Evolutionary conservation across 2,888 invertebrate genomes (phyloP), one percentile per base, ranked within the genome.

Genomic region (Urechis unicinctus): DNA sequence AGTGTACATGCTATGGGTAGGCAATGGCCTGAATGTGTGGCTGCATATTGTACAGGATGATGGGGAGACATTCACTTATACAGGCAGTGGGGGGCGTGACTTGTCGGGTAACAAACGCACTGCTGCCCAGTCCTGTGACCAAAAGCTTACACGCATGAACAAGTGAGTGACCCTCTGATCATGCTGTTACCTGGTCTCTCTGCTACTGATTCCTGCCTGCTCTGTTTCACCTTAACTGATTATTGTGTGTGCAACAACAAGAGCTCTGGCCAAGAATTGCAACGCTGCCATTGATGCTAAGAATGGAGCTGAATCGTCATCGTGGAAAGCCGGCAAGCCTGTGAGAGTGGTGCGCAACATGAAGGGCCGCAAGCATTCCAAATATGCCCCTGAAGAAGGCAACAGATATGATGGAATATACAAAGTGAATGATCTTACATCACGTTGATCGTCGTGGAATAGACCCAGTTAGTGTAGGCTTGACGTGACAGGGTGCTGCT

Each of bases 41-140:
- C n/a, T 17, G n/a, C 9, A 6, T 25, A 45, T 30, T 48, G 55
- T 45, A 24, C 58, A 79, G 77, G 91, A 91, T 72, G 79, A 87
- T 61, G 91, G 91, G 0, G 83, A 86, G 49, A 85, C 88, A 73
- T 89, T 91, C 74, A 83, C 85, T 1, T 91, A 90, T 75, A 89
- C 89, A 0, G 91, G 90, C 28, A 87, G 88, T 65, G 91, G 91
- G 4, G 91, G 91, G 0, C 81, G 90, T 5, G 88, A 90, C 75
- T 79, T 90, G 1, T 87, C 88, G 1, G 89, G 89, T 2, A 90
- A 90, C 73, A 89, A 89, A 72, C 81, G 91, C 43, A 87, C 88
- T 0, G 87, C 86, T 0, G 85, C 83, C 51, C 91, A 91, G 73
- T 87, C 87, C 57, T 86, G 84, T 70, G 88, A 91, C 72, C 91